phyloP scores from a whole-genome alignment of 1,140 invertebrate species.

The Diuraphis noxia region DNA sequence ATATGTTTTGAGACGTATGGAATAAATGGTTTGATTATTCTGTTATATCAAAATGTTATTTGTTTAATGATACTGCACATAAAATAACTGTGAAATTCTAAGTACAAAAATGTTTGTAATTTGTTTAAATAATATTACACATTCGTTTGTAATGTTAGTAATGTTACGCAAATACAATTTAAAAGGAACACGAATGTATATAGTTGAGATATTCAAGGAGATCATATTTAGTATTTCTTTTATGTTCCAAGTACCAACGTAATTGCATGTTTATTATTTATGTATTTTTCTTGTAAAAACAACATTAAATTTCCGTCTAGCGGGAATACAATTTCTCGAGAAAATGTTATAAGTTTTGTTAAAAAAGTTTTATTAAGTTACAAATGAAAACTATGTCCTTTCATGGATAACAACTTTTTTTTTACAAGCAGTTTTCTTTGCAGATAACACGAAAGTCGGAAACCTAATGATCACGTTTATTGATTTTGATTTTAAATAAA shows the following conservation, averaged over 20 bases:
- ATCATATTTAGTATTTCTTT: slow-evolving; percentile 41
- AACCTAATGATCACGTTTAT: background rate
- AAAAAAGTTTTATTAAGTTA: slow-evolving; percentile 27
- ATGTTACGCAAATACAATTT: background rate
- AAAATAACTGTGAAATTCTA: background rate
- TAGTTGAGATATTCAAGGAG: background rate
- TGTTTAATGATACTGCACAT: background rate
- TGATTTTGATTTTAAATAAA: slow-evolving; percentile 4
- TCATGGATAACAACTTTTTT: background rate
- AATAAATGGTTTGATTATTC: background rate
- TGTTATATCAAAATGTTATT: slow-evolving; percentile 9
- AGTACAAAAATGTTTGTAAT: background rate
- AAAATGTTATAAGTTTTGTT: slow-evolving; percentile 44
- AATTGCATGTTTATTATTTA: slow-evolving; percentile 42
- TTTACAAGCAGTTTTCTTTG: slow-evolving; percentile 17
- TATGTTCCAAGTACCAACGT: slow-evolving; percentile 29
- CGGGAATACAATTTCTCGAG: background rate
- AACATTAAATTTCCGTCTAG: background rate
- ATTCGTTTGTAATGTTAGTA: background rate
- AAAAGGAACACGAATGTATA: background rate
- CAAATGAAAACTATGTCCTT: slow-evolving; percentile 21
- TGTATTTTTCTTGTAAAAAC: slow-evolving; percentile 21
- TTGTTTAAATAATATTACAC: background rate
- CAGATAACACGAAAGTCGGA: background rate
- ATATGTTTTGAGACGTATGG: background rate